phyloP scores from a whole-genome alignment of 37 sponge, comb jelly and placozoan genomes.

The Hormiphora californensis region DNA sequence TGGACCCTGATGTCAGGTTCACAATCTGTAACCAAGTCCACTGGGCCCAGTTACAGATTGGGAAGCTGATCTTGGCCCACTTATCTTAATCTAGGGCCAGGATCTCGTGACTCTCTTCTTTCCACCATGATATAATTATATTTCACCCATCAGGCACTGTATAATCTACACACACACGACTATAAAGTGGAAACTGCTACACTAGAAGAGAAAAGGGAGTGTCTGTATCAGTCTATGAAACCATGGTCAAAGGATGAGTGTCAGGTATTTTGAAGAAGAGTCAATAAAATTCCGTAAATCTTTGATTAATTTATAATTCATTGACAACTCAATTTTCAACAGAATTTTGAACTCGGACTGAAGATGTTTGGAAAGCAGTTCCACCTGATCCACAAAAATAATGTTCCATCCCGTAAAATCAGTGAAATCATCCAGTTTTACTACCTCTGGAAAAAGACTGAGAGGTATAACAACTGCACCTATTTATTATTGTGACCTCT shows the following conservation, averaged over 20 bases:
- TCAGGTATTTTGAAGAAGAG: background rate
- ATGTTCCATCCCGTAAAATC: constrained; percentile 75
- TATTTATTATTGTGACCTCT: constrained; percentile 14
- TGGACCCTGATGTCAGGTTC: too few species aligned
- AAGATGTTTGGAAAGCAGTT: constrained; percentile 43
- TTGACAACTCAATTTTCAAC: background rate
- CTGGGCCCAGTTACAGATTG: background rate
- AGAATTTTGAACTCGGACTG: constrained; percentile 9
- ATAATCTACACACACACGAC: constrained; percentile 15
- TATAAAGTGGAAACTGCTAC: constrained; percentile 24
- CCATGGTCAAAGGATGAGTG: constrained; percentile 38
- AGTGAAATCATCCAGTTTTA: constrained; percentile 88
- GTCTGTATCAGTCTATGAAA: background rate
- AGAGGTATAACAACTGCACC: constrained; percentile 64
- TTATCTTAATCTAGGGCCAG: too few species aligned
- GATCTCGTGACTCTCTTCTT: background rate
- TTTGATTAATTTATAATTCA: background rate
- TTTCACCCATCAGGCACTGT: background rate
- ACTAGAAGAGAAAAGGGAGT: background rate
- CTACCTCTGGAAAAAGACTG: constrained; percentile 95
- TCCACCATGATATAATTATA: background rate
- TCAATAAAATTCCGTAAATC: background rate
- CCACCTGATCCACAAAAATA: constrained; percentile 34
- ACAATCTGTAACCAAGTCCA: background rate
- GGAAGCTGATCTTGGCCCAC: too few species aligned